Percentiles rank a stretch among this genome's conserved stretches.
Evolutionary conservation across 2,797 vertebrate species (phyloP).

Genomic region (Sebastes trivittatus): DNA sequence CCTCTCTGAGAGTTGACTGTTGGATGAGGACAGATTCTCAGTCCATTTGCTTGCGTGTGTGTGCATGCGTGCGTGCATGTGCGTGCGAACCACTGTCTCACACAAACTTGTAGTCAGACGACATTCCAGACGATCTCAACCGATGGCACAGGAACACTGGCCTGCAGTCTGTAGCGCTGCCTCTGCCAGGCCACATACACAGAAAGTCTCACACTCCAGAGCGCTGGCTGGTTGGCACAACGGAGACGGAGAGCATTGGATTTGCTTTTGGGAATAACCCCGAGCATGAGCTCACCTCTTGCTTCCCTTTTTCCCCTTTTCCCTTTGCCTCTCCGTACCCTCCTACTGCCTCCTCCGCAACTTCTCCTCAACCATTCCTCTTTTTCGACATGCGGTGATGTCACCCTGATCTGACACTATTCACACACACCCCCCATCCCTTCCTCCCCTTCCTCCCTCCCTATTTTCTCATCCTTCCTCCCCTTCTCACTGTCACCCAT

Average conservation of each 20-base stretch:
- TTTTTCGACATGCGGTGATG: constrained; percentile 58
- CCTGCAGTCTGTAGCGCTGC: constrained; percentile 32
- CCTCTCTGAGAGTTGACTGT: constrained; percentile 11
- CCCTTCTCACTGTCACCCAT: constrained; percentile 54
- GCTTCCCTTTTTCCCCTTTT: constrained; percentile 10
- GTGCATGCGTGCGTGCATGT: neutral
- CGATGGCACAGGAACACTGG: constrained; percentile 50
- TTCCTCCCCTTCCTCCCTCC: constrained; percentile 23
- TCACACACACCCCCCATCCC: constrained; percentile 15
- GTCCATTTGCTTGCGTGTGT: constrained; percentile 16
- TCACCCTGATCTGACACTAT: constrained; percentile 66
- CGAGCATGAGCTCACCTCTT: constrained; percentile 11
- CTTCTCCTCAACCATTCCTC: constrained; percentile 30
- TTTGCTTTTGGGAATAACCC: constrained; percentile 50
- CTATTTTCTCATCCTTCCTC: constrained; percentile 61
- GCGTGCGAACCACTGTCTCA: constrained; percentile 33
- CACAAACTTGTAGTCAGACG: constrained; percentile 70
- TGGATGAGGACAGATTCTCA: constrained; percentile 43
- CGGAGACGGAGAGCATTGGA: neutral
- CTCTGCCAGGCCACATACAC: constrained; percentile 25
- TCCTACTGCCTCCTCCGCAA: constrained; percentile 14
- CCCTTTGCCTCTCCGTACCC: neutral
- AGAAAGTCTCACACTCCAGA: constrained; percentile 6
- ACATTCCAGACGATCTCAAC: constrained; percentile 75
- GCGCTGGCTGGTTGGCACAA: neutral